Conservation (phyloP, 2,113 vertebrate genomes). For the Proteles cristata region DNA sequence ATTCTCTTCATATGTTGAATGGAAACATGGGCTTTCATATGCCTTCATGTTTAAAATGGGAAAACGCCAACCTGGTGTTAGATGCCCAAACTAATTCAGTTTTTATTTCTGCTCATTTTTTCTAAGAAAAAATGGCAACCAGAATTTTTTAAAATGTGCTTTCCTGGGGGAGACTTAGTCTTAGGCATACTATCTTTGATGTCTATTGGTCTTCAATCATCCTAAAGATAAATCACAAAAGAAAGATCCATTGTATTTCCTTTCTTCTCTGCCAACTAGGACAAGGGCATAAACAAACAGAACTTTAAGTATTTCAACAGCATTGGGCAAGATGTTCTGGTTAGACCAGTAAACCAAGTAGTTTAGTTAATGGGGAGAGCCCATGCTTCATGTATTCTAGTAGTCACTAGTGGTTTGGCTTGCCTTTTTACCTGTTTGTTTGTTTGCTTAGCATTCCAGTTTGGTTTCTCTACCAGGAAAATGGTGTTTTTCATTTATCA, state of each 20-base stretch:
- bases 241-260: not conserved
- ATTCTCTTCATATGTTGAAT: not conserved
- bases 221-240: not conserved
- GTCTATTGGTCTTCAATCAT: not conserved
- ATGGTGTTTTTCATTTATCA: not conserved
- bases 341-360: not conserved
- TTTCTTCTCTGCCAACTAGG: not conserved
- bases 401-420: not conserved
- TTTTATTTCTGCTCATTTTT: conserved; percentile 24
- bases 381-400: not conserved
- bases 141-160: not conserved
- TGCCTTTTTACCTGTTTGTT: not conserved
- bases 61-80: not conserved
- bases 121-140: not conserved
- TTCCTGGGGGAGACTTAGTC: not conserved
- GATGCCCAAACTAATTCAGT: not conserved
- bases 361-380: not conserved
- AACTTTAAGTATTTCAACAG: not conserved
- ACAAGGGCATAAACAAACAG: not conserved
- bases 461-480: not conserved
- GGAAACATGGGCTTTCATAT: not conserved
- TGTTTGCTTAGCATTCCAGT: not conserved
- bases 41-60: not conserved
- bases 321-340: not conserved
- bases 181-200: not conserved